Conservation (phyloP, 2,888 invertebrate species). For the Phengaris arion region DNA sequence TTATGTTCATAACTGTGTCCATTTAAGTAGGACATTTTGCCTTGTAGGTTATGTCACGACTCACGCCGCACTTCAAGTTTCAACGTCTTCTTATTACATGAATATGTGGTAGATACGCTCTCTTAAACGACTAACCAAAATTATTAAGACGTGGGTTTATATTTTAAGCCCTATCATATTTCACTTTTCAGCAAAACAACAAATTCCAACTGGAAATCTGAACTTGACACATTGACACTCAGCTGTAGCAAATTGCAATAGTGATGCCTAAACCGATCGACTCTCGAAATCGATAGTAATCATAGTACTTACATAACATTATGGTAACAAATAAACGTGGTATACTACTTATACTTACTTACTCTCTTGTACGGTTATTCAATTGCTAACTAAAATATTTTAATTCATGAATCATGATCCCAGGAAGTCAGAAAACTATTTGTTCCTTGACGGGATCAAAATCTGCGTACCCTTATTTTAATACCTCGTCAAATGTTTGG, state of each 20-base stretch:
- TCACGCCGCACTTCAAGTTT: slow-evolving; percentile 16
- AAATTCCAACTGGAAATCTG: slow-evolving; percentile 2
- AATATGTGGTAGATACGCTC: neutral
- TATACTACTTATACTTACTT: no score
- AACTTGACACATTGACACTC: slow-evolving; percentile 25
- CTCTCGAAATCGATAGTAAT: neutral
- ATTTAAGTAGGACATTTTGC: slow-evolving; percentile 61
- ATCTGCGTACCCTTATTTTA: no score
- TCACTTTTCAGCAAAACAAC: neutral
- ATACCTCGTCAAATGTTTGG: no score
- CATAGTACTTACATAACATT: no score
- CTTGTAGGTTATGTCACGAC: slow-evolving; percentile 49
- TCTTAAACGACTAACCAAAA: neutral
- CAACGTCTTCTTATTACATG: neutral
- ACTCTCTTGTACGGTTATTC: no score
- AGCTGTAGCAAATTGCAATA: slow-evolving; percentile 5
- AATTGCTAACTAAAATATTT: no score
- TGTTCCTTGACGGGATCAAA: no score
- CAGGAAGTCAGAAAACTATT: no score
- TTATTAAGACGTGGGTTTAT: neutral
- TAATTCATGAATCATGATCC: no score
- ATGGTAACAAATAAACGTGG: no score
- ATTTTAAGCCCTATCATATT: neutral
- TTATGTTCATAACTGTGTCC: slow-evolving; percentile 51
- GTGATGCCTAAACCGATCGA: neutral